Percentiles rank a stretch among this genome's conserved stretches.
phyloP scores from a whole-genome alignment of 1,140 invertebrate genomes.

The Reticulitermes speratus region DNA sequence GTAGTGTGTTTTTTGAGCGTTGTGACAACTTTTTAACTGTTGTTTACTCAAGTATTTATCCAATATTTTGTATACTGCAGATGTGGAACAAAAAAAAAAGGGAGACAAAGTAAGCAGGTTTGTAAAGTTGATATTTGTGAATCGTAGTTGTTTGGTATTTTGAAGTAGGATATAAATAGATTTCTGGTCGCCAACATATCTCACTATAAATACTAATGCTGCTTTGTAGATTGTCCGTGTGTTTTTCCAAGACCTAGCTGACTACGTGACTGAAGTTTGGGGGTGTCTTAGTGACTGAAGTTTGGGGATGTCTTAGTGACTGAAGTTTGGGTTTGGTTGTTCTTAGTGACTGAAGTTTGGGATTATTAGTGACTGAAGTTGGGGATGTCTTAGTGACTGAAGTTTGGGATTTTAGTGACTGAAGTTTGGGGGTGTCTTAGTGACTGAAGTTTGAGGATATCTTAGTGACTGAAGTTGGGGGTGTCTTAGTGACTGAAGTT shows the following conservation, averaged over 20 bases:
- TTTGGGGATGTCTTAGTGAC: too few relatives aligned
- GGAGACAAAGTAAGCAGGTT: neutral
- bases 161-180: neutral
- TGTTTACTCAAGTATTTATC: conserved; percentile 36
- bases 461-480: too few relatives aligned
- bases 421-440: too few relatives aligned
- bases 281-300: too few relatives aligned
- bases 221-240: neutral
- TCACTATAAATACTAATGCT: neutral
- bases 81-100: neutral
- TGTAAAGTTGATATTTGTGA: conserved; percentile 23
- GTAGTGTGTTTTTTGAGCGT: conserved; percentile 14
- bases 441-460: too few relatives aligned
- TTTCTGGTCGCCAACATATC: neutral
- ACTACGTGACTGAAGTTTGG: neutral
- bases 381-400: too few relatives aligned
- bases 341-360: too few relatives aligned
- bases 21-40: conserved; percentile 28
- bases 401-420: too few relatives aligned
- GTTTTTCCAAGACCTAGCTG: neutral
- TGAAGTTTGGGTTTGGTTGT: too few relatives aligned
- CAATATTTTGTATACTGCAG: conserved; percentile 36
- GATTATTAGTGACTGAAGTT: too few relatives aligned
- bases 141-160: conserved; percentile 18
- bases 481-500: too few relatives aligned